These are phyloP conservation scores for Gari tellinella DNA, from an alignment of 2,888 invertebrate genomes.

Conservation along the genomic window DNA sequence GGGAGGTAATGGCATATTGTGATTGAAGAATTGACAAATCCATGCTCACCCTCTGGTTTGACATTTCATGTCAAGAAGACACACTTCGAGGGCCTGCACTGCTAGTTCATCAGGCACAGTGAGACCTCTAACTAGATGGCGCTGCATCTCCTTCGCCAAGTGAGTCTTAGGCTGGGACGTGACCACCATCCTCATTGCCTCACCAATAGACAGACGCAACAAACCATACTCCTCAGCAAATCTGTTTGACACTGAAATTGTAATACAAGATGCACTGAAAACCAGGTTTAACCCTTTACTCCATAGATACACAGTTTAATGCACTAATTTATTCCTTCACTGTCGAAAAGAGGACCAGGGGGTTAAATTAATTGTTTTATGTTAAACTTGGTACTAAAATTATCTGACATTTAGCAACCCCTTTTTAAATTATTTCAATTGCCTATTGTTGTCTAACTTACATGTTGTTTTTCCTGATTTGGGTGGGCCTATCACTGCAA, in stretches of 20 bases:
- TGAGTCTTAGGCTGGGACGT: conserved; percentile 79
- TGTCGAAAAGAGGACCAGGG: no score
- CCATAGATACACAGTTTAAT: no score
- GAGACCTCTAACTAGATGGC: conserved; percentile 77
- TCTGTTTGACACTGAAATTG: conserved; percentile 81
- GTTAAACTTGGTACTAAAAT: no score
- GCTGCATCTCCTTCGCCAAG: conserved; percentile 76
- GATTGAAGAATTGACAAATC: background rate
- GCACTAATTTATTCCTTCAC: no score
- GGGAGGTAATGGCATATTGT: no score
- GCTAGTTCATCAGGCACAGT: conserved; percentile 83
- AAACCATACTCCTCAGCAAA: conserved; percentile 83
- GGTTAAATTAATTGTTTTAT: no score
- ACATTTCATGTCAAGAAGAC: conserved; percentile 82
- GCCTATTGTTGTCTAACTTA: conserved; percentile 62
- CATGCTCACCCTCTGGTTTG: conserved; percentile 82
- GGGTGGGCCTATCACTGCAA: conserved; percentile 84
- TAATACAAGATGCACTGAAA: background rate
- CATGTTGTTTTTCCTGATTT: conserved; percentile 84
- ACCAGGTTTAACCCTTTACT: background rate
- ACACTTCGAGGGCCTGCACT: conserved; percentile 81
- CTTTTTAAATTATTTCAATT: no score
- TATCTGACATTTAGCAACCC: no score
- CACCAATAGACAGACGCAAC: conserved; percentile 83
- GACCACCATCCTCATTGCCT: conserved; percentile 81